Percentiles rank a stretch among this genome's conserved stretches.
phyloP scores from a whole-genome alignment of 1,140 invertebrate genomes.

The Ectropis grisescens region DNA sequence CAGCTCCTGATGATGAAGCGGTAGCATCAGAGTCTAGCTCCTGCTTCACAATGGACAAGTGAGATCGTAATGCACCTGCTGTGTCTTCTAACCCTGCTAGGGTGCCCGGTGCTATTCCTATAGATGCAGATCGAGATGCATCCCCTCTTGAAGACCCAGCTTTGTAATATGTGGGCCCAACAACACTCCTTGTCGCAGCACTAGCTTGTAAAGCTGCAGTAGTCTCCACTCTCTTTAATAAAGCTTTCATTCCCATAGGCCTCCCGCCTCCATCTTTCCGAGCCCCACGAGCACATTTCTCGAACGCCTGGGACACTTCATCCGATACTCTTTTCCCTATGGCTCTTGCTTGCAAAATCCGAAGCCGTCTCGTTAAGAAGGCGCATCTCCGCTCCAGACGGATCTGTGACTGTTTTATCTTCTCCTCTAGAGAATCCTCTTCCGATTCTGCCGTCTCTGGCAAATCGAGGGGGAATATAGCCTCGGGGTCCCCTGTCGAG shows the following conservation, averaged over 20 bases:
- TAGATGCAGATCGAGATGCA: conserved; percentile 48
- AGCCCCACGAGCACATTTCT: conserved; percentile 67
- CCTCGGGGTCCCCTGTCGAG: conserved; percentile 64
- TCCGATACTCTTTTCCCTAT: conserved; percentile 82
- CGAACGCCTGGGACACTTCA: conserved; percentile 81
- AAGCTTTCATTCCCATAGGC: conserved; percentile 43
- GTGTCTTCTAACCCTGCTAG: conserved; percentile 74
- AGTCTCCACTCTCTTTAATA: conserved; percentile 51
- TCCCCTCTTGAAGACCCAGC: conserved; percentile 73
- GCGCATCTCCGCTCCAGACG: conserved; percentile 77
- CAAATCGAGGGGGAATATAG: conserved; percentile 75
- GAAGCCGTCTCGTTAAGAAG: conserved; percentile 78
- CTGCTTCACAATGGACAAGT: conserved; percentile 78
- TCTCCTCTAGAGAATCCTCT: conserved; percentile 59
- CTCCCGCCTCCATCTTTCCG: conserved; percentile 45
- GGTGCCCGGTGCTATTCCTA: conserved; percentile 53
- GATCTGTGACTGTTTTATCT: conserved; percentile 71
- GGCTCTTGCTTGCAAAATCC: conserved; percentile 80
- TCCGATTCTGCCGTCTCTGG: conserved; percentile 60
- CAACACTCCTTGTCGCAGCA: conserved; percentile 38
- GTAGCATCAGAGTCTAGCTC: conserved; percentile 93
- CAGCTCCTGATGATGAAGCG: conserved; percentile 92
- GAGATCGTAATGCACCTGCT: conserved; percentile 77
- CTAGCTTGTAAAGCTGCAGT: conserved; percentile 51
- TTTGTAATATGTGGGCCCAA: conserved; percentile 70